Evolutionary conservation across 2,888 invertebrate genomes (phyloP).

Genomic region (Frankliniella intonsa): DNA sequence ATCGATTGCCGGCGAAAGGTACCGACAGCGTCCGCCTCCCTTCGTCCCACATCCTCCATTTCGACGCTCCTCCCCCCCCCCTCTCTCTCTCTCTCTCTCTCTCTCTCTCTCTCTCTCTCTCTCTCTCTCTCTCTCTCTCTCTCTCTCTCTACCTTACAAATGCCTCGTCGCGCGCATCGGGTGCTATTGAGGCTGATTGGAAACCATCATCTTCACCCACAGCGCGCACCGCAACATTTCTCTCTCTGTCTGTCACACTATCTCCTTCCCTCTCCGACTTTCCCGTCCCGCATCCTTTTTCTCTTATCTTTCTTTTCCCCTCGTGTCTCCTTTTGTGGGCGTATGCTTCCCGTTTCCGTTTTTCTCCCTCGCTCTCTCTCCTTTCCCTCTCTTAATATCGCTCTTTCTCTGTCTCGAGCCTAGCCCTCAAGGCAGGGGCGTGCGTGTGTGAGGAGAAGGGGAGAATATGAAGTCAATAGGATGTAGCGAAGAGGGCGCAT

Average conservation of each 20-base stretch:
- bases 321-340: too few species aligned
- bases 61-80: neutral
- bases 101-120: neutral
- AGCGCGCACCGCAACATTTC: neutral
- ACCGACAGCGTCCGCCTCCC: neutral
- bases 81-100: neutral
- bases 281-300: neutral
- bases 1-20: too few species aligned
- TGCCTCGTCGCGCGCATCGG: neutral
- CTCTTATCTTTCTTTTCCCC: neutral
- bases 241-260: neutral
- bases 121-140: neutral
- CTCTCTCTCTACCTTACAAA: neutral
- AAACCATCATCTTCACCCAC: neutral
- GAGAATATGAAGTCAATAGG: too few species aligned
- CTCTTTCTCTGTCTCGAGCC: too few species aligned
- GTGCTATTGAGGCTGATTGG: constrained; percentile 10
- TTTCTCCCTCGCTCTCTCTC: too few species aligned
- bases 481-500: too few species aligned
- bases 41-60: neutral
- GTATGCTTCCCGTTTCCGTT: too few species aligned
- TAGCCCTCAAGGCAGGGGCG: too few species aligned
- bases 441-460: too few species aligned
- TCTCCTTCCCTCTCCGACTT: neutral
- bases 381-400: too few species aligned